These are phyloP conservation scores for Achlya flavicornis DNA, from an alignment of 2,888 invertebrate species.

Conservation along the genomic window DNA sequence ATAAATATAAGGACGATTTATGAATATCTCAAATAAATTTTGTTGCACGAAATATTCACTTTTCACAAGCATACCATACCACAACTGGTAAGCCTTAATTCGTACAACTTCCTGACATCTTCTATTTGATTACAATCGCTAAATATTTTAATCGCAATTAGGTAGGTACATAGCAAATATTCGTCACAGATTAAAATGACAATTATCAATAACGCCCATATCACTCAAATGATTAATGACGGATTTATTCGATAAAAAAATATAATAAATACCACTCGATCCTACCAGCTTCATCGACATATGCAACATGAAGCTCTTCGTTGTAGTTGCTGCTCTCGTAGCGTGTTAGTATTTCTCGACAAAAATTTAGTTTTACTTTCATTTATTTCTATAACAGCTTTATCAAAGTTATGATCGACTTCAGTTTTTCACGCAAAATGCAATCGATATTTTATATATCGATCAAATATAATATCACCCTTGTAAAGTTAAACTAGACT, in stretches of 20 bases:
- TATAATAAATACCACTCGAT: background rate
- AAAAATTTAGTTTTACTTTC: background rate
- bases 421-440: background rate
- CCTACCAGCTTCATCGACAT: background rate
- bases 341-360: constrained; percentile 4
- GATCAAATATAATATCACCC: background rate
- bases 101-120: background rate
- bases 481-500: background rate
- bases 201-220: background rate
- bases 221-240: background rate
- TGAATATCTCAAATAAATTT: too few species aligned
- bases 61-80: too few species aligned
- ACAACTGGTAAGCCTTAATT: background rate
- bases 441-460: background rate
- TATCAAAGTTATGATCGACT: too few species aligned
- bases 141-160: background rate
- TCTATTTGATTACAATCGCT: background rate
- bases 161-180: background rate
- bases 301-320: background rate
- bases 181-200: background rate
- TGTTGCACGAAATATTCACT: too few species aligned
- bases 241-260: background rate
- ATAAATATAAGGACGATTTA: too few species aligned
- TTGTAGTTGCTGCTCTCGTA: background rate
- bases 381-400: too few species aligned